Conservation (phyloP, 1,140 invertebrate genomes). For the Agrypnia vestita region DNA sequence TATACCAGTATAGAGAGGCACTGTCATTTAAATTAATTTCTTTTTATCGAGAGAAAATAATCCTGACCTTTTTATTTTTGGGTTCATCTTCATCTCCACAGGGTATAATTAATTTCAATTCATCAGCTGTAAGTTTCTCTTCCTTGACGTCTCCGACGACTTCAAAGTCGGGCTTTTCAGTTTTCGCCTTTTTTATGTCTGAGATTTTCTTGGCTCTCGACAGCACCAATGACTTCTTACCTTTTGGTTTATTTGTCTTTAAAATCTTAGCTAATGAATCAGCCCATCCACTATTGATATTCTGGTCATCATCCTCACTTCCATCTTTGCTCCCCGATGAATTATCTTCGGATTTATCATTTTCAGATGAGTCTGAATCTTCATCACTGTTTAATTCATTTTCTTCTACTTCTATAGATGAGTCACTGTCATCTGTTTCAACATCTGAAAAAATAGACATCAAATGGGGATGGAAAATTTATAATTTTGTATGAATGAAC, state of each 20-base stretch:
- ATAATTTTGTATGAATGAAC: neutral
- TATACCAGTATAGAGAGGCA: no score
- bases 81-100: slow-evolving; percentile 47
- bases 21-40: neutral
- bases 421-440: slow-evolving; percentile 23
- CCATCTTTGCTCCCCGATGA: slow-evolving; percentile 29
- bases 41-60: slow-evolving; percentile 9
- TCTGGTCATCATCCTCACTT: slow-evolving; percentile 50
- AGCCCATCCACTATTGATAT: slow-evolving; percentile 76
- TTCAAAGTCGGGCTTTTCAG: slow-evolving; percentile 72
- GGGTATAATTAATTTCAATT: slow-evolving; percentile 62
- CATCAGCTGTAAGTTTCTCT: slow-evolving; percentile 64
- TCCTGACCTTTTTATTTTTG: slow-evolving; percentile 52
- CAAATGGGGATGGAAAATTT: neutral
- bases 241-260: slow-evolving; percentile 81
- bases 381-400: neutral
- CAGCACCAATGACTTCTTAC: slow-evolving; percentile 82
- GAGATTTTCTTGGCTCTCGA: slow-evolving; percentile 82
- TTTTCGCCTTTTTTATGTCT: slow-evolving; percentile 72
- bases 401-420: slow-evolving; percentile 5
- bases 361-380: slow-evolving; percentile 24
- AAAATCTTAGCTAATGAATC: slow-evolving; percentile 84
- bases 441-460: slow-evolving; percentile 15
- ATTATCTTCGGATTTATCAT: slow-evolving; percentile 13
- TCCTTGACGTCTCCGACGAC: slow-evolving; percentile 71